Evolutionary conservation across 2,888 invertebrate species (phyloP).

Genomic region (Lasioglossum calceatum): DNA sequence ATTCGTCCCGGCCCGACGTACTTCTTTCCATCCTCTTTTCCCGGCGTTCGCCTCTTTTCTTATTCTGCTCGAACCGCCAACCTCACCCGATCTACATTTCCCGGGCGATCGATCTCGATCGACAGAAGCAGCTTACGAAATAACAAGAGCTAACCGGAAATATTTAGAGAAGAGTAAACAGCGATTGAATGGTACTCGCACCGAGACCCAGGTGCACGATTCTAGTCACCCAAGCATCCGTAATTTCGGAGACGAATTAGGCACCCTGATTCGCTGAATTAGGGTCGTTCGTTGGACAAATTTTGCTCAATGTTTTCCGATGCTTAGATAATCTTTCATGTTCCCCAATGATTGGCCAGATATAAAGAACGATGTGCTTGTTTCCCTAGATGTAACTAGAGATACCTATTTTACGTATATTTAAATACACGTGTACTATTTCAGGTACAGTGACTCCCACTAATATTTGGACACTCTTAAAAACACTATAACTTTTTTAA

Average conservation of each 20-base stretch:
- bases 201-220: background rate
- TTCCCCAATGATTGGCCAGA: background rate
- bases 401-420: too few relatives aligned
- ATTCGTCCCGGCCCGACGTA: constrained; percentile 55
- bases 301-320: too few relatives aligned
- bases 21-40: constrained; percentile 58
- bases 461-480: too few relatives aligned
- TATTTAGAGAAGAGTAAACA: background rate
- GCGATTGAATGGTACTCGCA: background rate
- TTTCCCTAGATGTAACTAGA: background rate
- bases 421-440: too few relatives aligned
- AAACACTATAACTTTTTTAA: too few relatives aligned
- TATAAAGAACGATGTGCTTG: background rate
- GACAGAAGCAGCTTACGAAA: constrained; percentile 4
- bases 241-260: background rate
- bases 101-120: constrained; percentile 13
- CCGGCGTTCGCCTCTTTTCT: constrained; percentile 32
- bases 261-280: background rate
- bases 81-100: background rate
- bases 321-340: too few relatives aligned
- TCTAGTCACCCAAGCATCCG: background rate
- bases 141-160: background rate
- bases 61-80: background rate
- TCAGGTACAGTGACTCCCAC: too few relatives aligned
- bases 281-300: background rate